Evolutionary conservation across 37 sponge, comb jelly and placozoan species (phyloP).

Genomic region (Aphrocallistes beatrix): DNA sequence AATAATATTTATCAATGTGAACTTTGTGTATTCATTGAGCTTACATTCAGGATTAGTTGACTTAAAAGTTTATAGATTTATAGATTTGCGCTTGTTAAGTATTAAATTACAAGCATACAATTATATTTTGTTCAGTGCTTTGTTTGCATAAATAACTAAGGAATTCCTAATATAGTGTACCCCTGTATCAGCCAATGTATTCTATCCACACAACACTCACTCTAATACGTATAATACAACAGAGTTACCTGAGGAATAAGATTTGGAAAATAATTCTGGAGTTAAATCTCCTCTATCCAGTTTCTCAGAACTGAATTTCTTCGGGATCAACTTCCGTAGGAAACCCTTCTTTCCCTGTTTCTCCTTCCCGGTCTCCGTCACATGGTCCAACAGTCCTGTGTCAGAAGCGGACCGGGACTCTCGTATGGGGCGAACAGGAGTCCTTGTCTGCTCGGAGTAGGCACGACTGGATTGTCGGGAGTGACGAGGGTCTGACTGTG

Average conservation of each 20-base stretch:
- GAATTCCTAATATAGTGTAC: no score
- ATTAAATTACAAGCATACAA: no score
- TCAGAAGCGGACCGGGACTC: neutral
- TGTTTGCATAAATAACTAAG: no score
- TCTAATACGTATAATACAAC: no score
- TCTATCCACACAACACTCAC: no score
- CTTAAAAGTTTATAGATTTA: no score
- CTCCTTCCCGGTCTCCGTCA: neutral
- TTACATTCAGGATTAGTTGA: no score
- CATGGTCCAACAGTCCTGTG: neutral
- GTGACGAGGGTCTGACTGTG: neutral
- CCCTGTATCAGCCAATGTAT: no score
- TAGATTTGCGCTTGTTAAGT: no score
- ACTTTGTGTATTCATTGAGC: no score
- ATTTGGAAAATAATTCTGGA: neutral
- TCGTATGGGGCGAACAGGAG: neutral
- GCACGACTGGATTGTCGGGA: neutral
- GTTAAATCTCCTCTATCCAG: neutral
- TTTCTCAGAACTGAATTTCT: neutral
- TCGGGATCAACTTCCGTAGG: neutral
- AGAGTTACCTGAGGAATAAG: neutral
- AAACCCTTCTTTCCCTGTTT: neutral
- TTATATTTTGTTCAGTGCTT: no score
- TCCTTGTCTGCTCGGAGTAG: neutral
- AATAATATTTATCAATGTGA: no score